Percentiles rank a stretch among this genome's conserved stretches.
Evolutionary conservation across 2,113 vertebrate species (phyloP).

Genomic region (Saccopteryx bilineata): DNA sequence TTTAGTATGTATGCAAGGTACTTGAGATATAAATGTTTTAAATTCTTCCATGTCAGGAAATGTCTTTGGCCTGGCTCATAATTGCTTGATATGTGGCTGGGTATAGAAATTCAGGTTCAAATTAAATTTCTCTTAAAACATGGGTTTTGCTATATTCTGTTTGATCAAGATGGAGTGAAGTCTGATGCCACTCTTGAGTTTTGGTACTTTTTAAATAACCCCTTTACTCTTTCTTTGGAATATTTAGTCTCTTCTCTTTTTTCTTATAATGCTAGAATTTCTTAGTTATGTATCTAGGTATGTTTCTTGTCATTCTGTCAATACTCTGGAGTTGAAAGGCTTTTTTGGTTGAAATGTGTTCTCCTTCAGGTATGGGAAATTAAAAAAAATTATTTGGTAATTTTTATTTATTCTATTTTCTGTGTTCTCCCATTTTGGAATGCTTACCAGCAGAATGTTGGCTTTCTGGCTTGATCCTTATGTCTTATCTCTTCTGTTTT

Average conservation of each 20-base stretch:
- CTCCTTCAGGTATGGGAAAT: background rate
- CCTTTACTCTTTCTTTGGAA: background rate
- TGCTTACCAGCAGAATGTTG: background rate
- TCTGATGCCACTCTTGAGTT: background rate
- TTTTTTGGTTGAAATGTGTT: constrained; percentile 1
- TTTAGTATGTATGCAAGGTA: no score
- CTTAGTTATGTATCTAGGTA: background rate
- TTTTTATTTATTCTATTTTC: background rate
- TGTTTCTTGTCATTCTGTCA: background rate
- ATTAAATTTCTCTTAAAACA: background rate
- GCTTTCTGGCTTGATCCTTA: background rate
- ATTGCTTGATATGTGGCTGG: background rate
- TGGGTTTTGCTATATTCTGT: background rate
- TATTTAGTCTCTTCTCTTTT: background rate
- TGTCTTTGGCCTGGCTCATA: background rate
- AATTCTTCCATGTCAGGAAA: no score
- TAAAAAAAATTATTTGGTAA: no score
- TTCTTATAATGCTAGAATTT: background rate
- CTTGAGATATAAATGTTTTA: no score
- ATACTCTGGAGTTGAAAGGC: background rate
- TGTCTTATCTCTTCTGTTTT: background rate
- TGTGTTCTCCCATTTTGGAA: background rate
- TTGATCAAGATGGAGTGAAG: background rate
- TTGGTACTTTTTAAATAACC: background rate
- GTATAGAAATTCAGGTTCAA: background rate